Base-by-base conservation (phyloP, 2,888 invertebrate species). In the Erynnis tages region DNA sequence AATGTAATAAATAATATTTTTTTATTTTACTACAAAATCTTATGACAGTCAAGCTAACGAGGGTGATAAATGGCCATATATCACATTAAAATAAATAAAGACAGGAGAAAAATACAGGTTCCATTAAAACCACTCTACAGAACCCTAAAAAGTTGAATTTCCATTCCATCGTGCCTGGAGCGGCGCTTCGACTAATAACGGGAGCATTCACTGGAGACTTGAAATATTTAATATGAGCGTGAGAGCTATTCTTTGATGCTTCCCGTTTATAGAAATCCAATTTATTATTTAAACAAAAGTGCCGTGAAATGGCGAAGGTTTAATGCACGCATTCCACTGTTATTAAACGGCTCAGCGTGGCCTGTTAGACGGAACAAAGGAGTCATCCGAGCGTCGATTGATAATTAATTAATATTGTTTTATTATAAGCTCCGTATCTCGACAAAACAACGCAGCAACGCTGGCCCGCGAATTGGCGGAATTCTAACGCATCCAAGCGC, bases 321-420 rank as follows among this genome's bases (percentile, higher is more conserved):
- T 75, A 77, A 78, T 78, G 79, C 71, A 79, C 73, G 77, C 81
- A 84, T 84, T 76, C 82, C 82, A 67, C 61, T 71, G 72, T 80
- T 85, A 82, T 82, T 80, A 80, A 83, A 81, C 64, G 58, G 61
- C 53, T 58, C 56, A 16, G 37, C 54, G 53, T 54, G 54, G 54
- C 35, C 52, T 37, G 44, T 52, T 44, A 43, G 48, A 58, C 56
- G 62, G 63, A 67, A 73, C 73, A 73, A 73, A 73, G 69, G 69
- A 67, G 46, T 48, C 72, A 69, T 56, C 69, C 61, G 64, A 71
- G 71, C 73, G 71, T 66, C 70, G 62, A 72, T 72, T 73, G 73
- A 79, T 84, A 79, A 81, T 82, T 84, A 79, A 81, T 82, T 82
- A 82, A 81, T 82, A 82, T 80, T 82, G 82, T 82, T 82, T 81